Evolutionary conservation across 2,888 invertebrate genomes (phyloP).

Genomic region (Fissipunctia ypsillon): DNA sequence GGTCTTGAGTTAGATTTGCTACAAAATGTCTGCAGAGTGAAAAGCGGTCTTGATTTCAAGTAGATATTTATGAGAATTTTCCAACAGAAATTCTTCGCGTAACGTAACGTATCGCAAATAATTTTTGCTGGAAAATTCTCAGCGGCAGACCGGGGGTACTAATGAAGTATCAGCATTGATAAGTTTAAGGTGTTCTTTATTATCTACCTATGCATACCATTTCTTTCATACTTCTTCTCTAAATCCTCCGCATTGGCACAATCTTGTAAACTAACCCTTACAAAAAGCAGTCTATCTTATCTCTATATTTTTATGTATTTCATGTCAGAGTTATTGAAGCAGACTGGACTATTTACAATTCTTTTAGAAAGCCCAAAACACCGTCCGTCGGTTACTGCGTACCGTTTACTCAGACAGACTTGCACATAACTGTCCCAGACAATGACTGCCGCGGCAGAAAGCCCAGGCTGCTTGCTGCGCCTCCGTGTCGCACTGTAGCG

Average conservation of each 20-base stretch:
- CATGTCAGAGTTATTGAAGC: background rate
- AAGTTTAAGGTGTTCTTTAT: background rate
- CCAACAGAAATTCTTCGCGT: too few species aligned
- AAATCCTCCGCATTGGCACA: background rate
- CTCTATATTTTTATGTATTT: too few species aligned
- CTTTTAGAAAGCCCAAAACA: conserved; percentile 10
- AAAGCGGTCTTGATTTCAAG: background rate
- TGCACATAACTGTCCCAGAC: too few species aligned
- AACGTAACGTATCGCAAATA: too few species aligned
- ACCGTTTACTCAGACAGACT: conserved; percentile 2
- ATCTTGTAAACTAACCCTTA: too few species aligned
- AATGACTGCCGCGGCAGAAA: too few species aligned
- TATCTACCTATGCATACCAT: background rate
- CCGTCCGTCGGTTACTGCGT: conserved; percentile 9
- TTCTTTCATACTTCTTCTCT: background rate
- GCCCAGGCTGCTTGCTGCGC: too few species aligned
- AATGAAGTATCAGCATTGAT: background rate
- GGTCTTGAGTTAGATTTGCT: background rate
- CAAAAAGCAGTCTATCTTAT: too few species aligned
- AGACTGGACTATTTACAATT: conserved; percentile 12
- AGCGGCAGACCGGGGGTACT: too few species aligned
- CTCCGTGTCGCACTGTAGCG: too few species aligned
- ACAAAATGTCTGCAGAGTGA: background rate
- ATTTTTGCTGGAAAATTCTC: background rate
- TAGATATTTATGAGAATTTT: too few species aligned